Evolutionary conservation across 1,140 invertebrate genomes (phyloP), one percentile per base, ranked within the genome.

Genomic region (Oncopeltus fasciatus): DNA sequence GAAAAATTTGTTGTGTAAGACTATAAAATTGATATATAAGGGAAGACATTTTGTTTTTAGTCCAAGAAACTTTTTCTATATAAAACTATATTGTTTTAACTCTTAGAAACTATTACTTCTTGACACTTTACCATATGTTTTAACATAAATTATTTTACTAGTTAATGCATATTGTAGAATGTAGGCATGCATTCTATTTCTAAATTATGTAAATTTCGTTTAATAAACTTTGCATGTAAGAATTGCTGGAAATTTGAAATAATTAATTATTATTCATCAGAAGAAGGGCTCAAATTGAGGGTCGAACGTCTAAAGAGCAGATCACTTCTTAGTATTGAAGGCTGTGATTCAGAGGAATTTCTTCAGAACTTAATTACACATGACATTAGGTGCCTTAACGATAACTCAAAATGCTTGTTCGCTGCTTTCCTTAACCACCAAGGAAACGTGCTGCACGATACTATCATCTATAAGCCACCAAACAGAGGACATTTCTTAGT

Each of bases 351-450:
- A 9, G 72, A 77, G 8, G 70, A 74, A 12, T 90, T 88, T 68
- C 73, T 92, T 12, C 90, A 92, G 76, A 88, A 88, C 14, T 75
- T 93, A 4, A 84, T 91, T 24, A 93, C 90, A 1, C 92, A 93
- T 72, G 90, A 93, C 73, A 85, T 93, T 70, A 72, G 77, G 24
- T 84, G 87, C 70, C 75, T 92, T 28, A 74, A 82, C 33, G 74
- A 82, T 61, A 77, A 78, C 16, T 74, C 77, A 0, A 74, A 78
- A 0, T 81, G 80, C 60, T 83, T 92, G 62, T 92, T 87, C 69
- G 74, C 87, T 1, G 78, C 92, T 74, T 87, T 93, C 69, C 72
- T 95, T 20, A 92, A 93, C 70, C 80, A 78, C 33, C 83, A 85
- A 74, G 92, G 92, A 27, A 76, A 91, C 68, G 82, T 95, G 16